Evolutionary conservation across 2,113 vertebrate species (phyloP), one percentile per base, ranked within the genome.

Genomic region (Semnornis frantzii): DNA sequence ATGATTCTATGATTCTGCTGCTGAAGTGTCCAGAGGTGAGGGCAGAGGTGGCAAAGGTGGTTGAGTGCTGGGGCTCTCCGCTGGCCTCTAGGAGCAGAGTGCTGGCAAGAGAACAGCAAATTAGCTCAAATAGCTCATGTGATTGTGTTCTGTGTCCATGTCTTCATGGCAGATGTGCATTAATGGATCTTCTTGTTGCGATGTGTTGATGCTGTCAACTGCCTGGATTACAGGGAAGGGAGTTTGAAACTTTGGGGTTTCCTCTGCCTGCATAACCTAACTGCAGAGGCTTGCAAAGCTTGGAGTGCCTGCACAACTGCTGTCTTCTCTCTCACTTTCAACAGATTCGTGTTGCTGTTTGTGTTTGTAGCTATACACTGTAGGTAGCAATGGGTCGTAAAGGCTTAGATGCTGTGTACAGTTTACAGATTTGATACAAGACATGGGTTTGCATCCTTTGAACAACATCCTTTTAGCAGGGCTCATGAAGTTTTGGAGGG

Each of bases 241-340:
- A 30, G 15, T 65, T 23, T 66, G 58, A 71, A 72, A 54, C 31
- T 31, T 83, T 17, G 15, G 31, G 13, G 64, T 31, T 93, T 88
- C 42, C 42, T 11, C 20, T 59, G 8, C 71, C 74, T 73, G 10
- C 15, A 1, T n/a, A 17, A 8, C 15, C 57, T 3, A 73, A 59
- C 54, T 24, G 15, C 19, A 9, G 34, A 52, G 14, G n/a, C 11
- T 90, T 93, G 48, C 65, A 54, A 44, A 83, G 33, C 21, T 90
- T n/a, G 0, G 0, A 27, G 24, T 68, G 48, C 44, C 37, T 75
- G 62, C 33, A n/a, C 30, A 64, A 15, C 12, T 50, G 15, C 23
- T 71, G 8, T 33, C 86, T 62, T 62, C 37, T 81, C 28, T 90
- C 20, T 19, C 9, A 46, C 9, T 64, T 90, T 34, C 50, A 18